phyloP scores from a whole-genome alignment of 64 coral and sea anemone species.

The Platygyra sinensis region DNA sequence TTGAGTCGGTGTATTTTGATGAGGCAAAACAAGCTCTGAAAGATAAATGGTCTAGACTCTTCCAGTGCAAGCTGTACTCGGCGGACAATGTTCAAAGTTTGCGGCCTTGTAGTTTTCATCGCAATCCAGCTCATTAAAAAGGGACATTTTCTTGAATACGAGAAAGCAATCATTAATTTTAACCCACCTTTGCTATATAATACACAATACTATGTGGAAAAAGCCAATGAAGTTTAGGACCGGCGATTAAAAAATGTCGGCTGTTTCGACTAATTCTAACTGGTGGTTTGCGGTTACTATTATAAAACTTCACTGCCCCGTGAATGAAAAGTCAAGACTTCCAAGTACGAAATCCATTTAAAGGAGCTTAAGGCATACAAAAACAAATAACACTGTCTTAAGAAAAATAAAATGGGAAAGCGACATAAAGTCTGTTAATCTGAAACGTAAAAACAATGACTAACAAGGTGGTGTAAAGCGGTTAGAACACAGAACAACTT shows the following conservation, averaged over 20 bases:
- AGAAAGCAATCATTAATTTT: too few species aligned
- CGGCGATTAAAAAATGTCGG: background rate
- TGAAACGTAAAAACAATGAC: conserved; percentile 2
- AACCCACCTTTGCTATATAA: too few species aligned
- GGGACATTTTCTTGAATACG: too few species aligned
- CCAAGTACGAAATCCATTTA: background rate
- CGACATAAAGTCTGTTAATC: conserved; percentile 11
- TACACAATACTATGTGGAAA: background rate
- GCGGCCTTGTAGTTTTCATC: too few species aligned
- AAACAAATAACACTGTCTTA: background rate
- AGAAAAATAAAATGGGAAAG: background rate
- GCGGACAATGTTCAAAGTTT: too few species aligned
- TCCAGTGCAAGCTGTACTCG: too few species aligned
- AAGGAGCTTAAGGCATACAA: background rate
- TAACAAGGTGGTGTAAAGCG: background rate
- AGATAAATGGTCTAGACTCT: background rate
- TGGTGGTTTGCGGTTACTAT: background rate
- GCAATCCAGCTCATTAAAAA: too few species aligned
- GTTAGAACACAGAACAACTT: background rate
- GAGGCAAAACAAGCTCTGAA: background rate
- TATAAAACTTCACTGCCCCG: background rate
- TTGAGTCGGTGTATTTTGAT: background rate
- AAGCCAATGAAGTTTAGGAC: background rate
- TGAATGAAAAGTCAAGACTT: background rate
- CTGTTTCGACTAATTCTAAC: background rate